These are phyloP conservation scores for Rhinolophus sinicus DNA, from an alignment of 2,113 vertebrate genomes.

Conservation along the genomic window DNA sequence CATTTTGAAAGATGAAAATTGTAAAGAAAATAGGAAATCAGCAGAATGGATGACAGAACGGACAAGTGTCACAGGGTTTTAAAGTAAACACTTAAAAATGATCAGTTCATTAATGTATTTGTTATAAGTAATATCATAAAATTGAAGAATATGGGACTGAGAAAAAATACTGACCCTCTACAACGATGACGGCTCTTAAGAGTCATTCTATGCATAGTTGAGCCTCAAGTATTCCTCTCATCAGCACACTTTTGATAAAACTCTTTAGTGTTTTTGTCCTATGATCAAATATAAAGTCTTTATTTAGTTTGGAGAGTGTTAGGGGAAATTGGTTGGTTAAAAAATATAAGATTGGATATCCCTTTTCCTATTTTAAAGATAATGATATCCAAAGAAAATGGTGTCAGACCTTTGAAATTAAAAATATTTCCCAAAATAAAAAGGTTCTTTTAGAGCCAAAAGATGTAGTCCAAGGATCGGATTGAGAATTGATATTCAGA, in stretches of 20 bases:
- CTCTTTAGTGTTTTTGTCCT: not conserved
- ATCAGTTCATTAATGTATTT: not conserved
- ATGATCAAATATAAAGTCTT: not conserved
- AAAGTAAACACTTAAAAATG: constrained; percentile 15
- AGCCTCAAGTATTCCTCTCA: constrained; percentile 25
- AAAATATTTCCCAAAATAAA: constrained; percentile 23
- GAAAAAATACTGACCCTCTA: not conserved
- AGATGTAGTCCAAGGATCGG: not conserved
- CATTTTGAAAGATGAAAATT: constrained; percentile 30
- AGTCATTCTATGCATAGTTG: not conserved
- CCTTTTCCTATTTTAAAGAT: constrained; percentile 43
- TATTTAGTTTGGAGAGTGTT: constrained; percentile 28
- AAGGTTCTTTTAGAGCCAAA: constrained; percentile 12
- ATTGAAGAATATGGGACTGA: not conserved
- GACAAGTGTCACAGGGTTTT: not conserved
- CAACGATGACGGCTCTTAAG: not conserved
- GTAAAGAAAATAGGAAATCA: constrained; percentile 16
- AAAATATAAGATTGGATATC: not conserved
- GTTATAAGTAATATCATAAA: constrained; percentile 14
- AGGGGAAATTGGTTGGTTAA: constrained; percentile 10
- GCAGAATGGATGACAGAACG: not conserved
- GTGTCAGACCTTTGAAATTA: constrained; percentile 35
- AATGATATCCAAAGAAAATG: constrained; percentile 38
- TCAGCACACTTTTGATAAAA: constrained; percentile 31
- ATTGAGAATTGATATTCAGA: not conserved